Conservation (phyloP, 2,113 vertebrate genomes). For the Myiozetetes cayanensis region DNA sequence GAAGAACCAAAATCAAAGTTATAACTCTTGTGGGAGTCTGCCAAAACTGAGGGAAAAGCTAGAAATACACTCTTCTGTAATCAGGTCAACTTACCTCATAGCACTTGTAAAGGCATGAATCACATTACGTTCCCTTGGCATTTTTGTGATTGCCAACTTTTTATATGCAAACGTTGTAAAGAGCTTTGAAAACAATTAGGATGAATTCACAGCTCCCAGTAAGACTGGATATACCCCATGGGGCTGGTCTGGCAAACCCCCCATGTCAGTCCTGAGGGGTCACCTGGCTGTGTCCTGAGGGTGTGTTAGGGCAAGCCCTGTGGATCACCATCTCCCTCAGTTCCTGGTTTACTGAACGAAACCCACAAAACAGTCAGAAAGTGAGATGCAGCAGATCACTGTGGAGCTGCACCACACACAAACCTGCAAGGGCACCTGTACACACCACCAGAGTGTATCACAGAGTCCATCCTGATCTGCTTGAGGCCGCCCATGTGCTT, state of each 20-base stretch:
- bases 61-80: not conserved
- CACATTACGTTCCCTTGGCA: not conserved
- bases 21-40: not conserved
- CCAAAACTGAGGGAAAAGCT: not conserved
- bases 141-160: not conserved
- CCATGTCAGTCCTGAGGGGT: fast-evolving
- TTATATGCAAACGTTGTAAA: not conserved
- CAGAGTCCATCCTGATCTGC: not conserved
- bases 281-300: fast-evolving
- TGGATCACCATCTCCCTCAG: not conserved
- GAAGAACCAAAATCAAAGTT: not conserved
- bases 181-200: not conserved
- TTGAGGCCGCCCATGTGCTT: not conserved
- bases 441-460: not conserved
- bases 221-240: not conserved
- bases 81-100: not conserved
- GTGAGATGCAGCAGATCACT: not conserved
- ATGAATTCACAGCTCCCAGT: not conserved
- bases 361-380: not conserved
- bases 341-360: not conserved
- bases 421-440: not conserved
- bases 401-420: not conserved
- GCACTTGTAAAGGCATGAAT: not conserved
- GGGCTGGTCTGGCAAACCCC: not conserved
- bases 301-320: not conserved